Base-by-base conservation (phyloP, 35 echinoderm and acorn worm species). In the Ophiothrix spiculata region DNA sequence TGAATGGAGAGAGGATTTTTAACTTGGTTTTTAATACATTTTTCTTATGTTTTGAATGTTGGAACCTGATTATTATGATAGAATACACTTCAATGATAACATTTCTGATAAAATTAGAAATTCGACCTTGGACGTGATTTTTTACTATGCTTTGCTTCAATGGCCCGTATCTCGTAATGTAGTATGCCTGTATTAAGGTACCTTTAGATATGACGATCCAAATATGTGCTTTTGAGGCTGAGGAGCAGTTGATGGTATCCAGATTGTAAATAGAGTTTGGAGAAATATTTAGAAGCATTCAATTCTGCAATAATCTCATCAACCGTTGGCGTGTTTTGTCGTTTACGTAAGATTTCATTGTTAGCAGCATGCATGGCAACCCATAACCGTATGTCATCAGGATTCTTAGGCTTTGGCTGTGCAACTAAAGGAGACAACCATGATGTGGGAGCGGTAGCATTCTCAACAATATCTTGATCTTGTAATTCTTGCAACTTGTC, bases 371-470 rank as follows among this genome's bases (percentile, higher is more conserved):
- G 33, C 93, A 95, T 91, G 37, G 91, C 93, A 37, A 88, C 80
- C 45, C 88, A 91, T 1, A 91, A 17, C 23, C 89, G 29, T 28
- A 88, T 95, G 39, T 87, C 77, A 25, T 85, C 40, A 79, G 84
- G 93, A 31, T 75, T 39, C 39, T 87, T 91, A 16, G 92, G 92
- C 75, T 91, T 91, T 13, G 84, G 80, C 21, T 91, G 84, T 19
- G 81, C 89, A 46, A 41, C 79, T 73, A 95, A 91, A 28, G 89
- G 89, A 35, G 93, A 95, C 1, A 95, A 75, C 93, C 89, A 95
- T 80, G 93, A 88, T 69, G 89, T 95, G 35, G 93, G 93, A 10
- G 6, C 42, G 19, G 42, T 49, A 49, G 42, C 42, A 19, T 49
- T 10, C 19, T 49, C 19, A 49, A 49, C n/a, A 29, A 90, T 90